These are phyloP conservation scores for Pantelozetes paolii DNA, from an alignment of 2,888 invertebrate species.

Conservation along the genomic window DNA sequence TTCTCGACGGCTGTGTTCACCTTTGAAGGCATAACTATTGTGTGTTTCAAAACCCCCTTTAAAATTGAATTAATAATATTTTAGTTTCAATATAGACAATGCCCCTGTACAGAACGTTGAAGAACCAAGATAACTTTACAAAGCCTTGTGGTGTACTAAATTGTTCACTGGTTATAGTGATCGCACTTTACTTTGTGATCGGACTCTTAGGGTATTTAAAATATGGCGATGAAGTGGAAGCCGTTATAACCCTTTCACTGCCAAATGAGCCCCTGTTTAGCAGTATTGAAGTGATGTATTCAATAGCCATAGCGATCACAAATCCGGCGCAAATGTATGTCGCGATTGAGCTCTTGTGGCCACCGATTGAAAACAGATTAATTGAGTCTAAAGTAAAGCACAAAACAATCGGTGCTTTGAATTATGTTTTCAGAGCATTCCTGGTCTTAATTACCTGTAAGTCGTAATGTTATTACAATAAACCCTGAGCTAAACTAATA, in stretches of 20 bases:
- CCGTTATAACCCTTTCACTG: slow-evolving; percentile 35
- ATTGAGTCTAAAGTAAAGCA: background rate
- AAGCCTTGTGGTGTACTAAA: slow-evolving; percentile 39
- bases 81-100: slow-evolving; percentile 42
- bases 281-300: slow-evolving; percentile 35
- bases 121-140: slow-evolving; percentile 6
- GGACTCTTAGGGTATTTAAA: slow-evolving; percentile 39
- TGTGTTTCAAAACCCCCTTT: slow-evolving; percentile 20
- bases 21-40: slow-evolving; percentile 40
- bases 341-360: slow-evolving; percentile 39
- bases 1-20: slow-evolving; percentile 40
- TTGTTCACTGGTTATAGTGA: slow-evolving; percentile 28
- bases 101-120: slow-evolving; percentile 41
- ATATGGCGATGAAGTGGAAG: slow-evolving; percentile 36
- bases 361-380: slow-evolving; percentile 19
- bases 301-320: slow-evolving; percentile 28
- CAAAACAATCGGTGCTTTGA: background rate
- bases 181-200: slow-evolving; percentile 24
- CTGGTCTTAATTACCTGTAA: slow-evolving; percentile 33
- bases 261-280: slow-evolving; percentile 35
- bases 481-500: too few relatives aligned
- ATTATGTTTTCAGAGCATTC: slow-evolving; percentile 33
- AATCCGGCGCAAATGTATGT: slow-evolving; percentile 39
- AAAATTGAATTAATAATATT: too few relatives aligned
- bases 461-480: too few relatives aligned